Conservation (phyloP, 1,140 invertebrate species). For the Ceratoteleas bidentatus region DNA sequence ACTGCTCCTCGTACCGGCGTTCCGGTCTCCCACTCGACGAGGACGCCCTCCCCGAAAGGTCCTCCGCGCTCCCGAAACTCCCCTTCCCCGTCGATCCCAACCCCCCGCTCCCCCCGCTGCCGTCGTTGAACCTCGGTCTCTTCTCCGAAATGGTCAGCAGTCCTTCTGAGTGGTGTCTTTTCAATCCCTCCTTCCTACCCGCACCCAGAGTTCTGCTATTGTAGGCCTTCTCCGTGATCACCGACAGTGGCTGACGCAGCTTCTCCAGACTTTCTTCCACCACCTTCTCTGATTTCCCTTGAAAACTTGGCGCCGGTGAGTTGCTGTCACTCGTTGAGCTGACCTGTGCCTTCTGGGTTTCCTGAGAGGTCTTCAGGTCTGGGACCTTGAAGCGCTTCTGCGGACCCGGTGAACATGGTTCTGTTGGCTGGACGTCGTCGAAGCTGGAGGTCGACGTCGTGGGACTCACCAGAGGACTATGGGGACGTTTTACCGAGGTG, state of each 20-base stretch:
- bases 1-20: constrained; percentile 41
- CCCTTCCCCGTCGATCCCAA: constrained; percentile 19
- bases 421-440: constrained; percentile 76
- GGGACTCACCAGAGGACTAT: constrained; percentile 84
- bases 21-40: constrained; percentile 37
- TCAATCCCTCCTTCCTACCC: constrained; percentile 66
- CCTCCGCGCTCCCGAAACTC: constrained; percentile 69
- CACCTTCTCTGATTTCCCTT: constrained; percentile 60
- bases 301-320: constrained; percentile 80
- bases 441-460: constrained; percentile 86
- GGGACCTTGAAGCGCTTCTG: constrained; percentile 79
- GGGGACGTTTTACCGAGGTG: constrained; percentile 78
- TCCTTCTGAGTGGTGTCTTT: constrained; percentile 73
- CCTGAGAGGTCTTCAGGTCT: constrained; percentile 82
- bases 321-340: constrained; percentile 83
- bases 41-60: constrained; percentile 70
- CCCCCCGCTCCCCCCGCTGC: constrained; percentile 48
- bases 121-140: constrained; percentile 71
- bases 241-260: constrained; percentile 75
- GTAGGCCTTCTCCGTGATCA: constrained; percentile 78
- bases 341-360: constrained; percentile 83
- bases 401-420: constrained; percentile 74
- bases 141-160: constrained; percentile 77
- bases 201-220: constrained; percentile 60
- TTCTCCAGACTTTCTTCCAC: constrained; percentile 39